A percentile compares a stretch with the other conserved stretches of the same genome.
phyloP scores from a whole-genome alignment of 1,140 invertebrate species.

The Mylabris phalerata region DNA sequence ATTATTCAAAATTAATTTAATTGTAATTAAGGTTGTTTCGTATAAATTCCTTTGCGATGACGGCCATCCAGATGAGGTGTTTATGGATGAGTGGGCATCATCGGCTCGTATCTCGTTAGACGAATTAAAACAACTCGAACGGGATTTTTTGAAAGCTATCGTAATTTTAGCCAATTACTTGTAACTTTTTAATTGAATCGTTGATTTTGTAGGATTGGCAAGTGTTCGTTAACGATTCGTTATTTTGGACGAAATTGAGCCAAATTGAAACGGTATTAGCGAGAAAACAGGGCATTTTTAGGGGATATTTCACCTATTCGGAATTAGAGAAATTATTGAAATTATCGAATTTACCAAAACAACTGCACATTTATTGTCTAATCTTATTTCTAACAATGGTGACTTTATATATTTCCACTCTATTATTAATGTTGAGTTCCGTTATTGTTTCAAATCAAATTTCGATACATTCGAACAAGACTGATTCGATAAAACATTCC shows the following conservation, averaged over 20 bases:
- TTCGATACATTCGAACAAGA: constrained; percentile 41
- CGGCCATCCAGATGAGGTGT: constrained; percentile 82
- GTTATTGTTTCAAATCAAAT: constrained; percentile 56
- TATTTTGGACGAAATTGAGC: constrained; percentile 62
- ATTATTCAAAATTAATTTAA: constrained; percentile 5
- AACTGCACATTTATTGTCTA: constrained; percentile 52
- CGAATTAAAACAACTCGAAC: constrained; percentile 77
- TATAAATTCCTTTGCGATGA: constrained; percentile 92
- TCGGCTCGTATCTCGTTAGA: constrained; percentile 66
- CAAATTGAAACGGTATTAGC: constrained; percentile 66
- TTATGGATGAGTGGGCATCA: constrained; percentile 82
- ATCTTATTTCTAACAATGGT: constrained; percentile 55
- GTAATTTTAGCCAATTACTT: constrained; percentile 50
- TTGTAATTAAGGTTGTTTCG: constrained; percentile 73
- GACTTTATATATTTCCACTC: constrained; percentile 62
- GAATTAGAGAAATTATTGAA: constrained; percentile 64
- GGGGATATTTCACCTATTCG: constrained; percentile 80
- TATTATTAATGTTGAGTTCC: constrained; percentile 65
- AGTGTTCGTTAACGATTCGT: constrained; percentile 63
- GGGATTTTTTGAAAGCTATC: constrained; percentile 82
- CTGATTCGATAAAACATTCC: neutral
- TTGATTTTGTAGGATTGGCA: constrained; percentile 68
- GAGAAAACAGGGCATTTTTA: constrained; percentile 55
- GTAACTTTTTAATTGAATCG: constrained; percentile 3
- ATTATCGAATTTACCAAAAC: constrained; percentile 43